Evolutionary conservation across 64 coral and sea anemone species (phyloP).

Genomic region (Pachyseris speciosa): DNA sequence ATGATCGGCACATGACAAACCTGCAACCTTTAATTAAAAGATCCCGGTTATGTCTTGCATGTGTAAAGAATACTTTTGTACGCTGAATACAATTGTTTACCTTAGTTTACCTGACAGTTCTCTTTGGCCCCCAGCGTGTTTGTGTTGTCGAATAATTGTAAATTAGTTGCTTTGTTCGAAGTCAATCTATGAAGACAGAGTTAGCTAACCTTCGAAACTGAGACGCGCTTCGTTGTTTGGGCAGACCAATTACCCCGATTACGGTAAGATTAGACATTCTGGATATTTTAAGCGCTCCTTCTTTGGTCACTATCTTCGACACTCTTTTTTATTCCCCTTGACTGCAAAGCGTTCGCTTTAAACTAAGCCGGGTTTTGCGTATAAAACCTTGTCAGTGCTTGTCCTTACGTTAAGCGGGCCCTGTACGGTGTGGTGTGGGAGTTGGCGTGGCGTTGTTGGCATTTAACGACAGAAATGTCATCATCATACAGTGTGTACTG

Average conservation of each 20-base stretch:
- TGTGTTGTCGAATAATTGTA: constrained; percentile 81
- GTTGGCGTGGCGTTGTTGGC: constrained; percentile 24
- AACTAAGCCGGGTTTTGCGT: not conserved
- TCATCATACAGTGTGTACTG: constrained; percentile 39
- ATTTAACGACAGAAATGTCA: constrained; percentile 30
- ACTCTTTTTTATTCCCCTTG: not conserved
- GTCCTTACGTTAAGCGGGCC: not conserved
- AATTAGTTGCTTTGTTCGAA: constrained; percentile 59
- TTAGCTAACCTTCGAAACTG: constrained; percentile 25
- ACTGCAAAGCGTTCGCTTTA: not conserved
- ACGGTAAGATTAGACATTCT: constrained; percentile 28
- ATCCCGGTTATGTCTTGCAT: constrained; percentile 77
- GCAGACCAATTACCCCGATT: constrained; percentile 41
- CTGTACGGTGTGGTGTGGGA: not conserved
- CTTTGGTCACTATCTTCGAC: not conserved
- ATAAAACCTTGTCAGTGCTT: not conserved
- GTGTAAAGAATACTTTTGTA: constrained; percentile 94
- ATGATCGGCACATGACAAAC: constrained; percentile 77
- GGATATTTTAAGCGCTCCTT: not conserved
- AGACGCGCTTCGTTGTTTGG: constrained; percentile 39
- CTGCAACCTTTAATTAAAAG: constrained; percentile 91
- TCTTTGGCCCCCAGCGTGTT: constrained; percentile 89
- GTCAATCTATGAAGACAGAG: constrained; percentile 53
- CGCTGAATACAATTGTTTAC: constrained; percentile 93
- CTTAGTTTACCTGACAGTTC: constrained; percentile 63